Base-by-base conservation (phyloP, 53 echinoderm and acorn worm species). In the Holothuria scabra region DNA sequence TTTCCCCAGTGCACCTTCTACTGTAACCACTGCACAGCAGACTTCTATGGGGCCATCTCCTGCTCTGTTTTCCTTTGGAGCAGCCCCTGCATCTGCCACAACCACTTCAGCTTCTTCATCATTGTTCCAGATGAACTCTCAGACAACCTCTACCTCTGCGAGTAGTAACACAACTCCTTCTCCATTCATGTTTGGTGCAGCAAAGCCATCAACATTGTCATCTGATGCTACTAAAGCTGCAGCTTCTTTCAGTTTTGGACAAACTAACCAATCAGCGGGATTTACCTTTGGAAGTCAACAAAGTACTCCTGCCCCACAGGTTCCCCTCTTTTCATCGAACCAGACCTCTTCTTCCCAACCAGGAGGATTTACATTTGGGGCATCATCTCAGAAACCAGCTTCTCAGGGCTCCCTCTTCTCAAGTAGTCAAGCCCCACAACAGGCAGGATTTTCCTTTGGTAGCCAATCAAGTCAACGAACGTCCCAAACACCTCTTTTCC, bases 311-410 rank as follows among this genome's bases (percentile, higher is more conserved):
- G 29, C 78, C 2, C 18, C 78, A 19, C 78, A 78, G 57, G 21
- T 16, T 14, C 32, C 78, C 11, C 52, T 78, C 4, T 78, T 78
- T 58, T 3, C 78, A 56, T 57, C 78, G 14, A 58, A 28, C 56
- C 78, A 78, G 52, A n/a, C n/a, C n/a, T 32, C 78, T 21, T 28
- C 78, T 14, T 52, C 52, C 52, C 78, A 78, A 58, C 59, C 78
- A 12, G n/a, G 55, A 5, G 78, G 78, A 14, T 57, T 57, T 23
- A 14, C 58, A 8, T 78, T 78, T 58, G 78, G 78, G 4, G 48
- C 52, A 1, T 18, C 14, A 18, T 18, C 78, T 31, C 72, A 72
- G 46, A 72, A 48, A 46, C 49, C 58, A 24, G 26, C 58, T 32
- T 32, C 32, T 58, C 78, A 24, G 56, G 58, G 26, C 9, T 32